Conservation (phyloP, 1,140 invertebrate genomes). For the Zophobas morio region DNA sequence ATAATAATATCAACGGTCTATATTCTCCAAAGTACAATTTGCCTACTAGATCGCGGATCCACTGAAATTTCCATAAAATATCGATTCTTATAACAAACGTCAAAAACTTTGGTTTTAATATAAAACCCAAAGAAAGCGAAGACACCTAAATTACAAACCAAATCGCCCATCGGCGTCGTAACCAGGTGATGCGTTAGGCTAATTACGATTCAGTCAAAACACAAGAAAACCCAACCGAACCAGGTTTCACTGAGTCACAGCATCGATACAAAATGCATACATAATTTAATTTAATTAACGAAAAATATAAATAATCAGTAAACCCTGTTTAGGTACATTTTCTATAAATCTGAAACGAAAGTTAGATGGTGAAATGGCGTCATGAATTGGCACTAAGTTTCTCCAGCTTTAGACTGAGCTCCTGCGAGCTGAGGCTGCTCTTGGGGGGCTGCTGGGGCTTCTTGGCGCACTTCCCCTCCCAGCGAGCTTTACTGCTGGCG, state of each 20-base stretch:
- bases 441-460: slow-evolving; percentile 52
- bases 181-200: slow-evolving; percentile 6
- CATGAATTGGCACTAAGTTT: slow-evolving; percentile 69
- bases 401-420: slow-evolving; percentile 70
- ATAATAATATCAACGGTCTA: slow-evolving; percentile 23
- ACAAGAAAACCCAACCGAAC: slow-evolving; percentile 1
- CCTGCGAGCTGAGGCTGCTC: slow-evolving; percentile 63
- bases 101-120: slow-evolving; percentile 21
- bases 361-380: slow-evolving; percentile 65
- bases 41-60: slow-evolving; percentile 2
- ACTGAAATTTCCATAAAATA: slow-evolving; percentile 5
- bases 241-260: slow-evolving; percentile 1
- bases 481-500: slow-evolving; percentile 81
- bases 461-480: slow-evolving; percentile 77
- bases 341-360: slow-evolving; percentile 13
- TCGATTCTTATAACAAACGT: slow-evolving; percentile 4
- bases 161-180: no score
- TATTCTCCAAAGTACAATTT: slow-evolving; percentile 24
- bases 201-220: slow-evolving; percentile 19
- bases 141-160: neutral
- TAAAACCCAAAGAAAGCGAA: slow-evolving; percentile 3
- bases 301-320: slow-evolving; percentile 47
- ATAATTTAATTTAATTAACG: neutral
- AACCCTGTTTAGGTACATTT: slow-evolving; percentile 41
- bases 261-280: neutral